Evolutionary conservation across 30 jellyfish, hydroid and myxozoan species (phyloP), one percentile per base, ranked within the genome.

Genomic region (Turritopsis rubra): DNA sequence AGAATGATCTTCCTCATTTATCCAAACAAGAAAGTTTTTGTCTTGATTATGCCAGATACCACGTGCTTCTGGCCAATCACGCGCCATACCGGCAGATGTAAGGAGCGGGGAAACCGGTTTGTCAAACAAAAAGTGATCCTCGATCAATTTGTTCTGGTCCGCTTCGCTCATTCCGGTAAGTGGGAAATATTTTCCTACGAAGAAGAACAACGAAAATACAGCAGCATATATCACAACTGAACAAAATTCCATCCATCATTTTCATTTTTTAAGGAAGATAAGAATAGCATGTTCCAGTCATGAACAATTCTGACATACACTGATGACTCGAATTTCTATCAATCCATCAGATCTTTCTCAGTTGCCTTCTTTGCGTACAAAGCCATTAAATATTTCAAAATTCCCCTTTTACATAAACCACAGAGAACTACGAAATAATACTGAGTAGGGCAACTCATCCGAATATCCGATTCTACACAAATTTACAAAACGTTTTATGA

Each of bases 31-130:
- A 82, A 91, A 91, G 79, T 84, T 88, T 78, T 88, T 89, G 68
- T 89, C 83, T 21, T 85, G 72, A 83, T 89, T 89, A 72, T 89
- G 95, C 88, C 85, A 89, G 54, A 89, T 89, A 17, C 96, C 96
- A 28, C 96, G 90, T 72, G 96, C 95, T 26, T 89, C 96, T 19
- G 92, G 90, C 96, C 96, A 89, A 53, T 89, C 96, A 29, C 96
- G 92, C 18, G 96, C 96, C 95, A 89, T 89, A n/a, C 81, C 90
- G 16, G 96, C 90, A 18, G 89, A 89, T 53, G 96, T 84, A 82
- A 89, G 86, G 74, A 89, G 60, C 17, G 96, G 96, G 27, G 96
- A 89, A 81, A 89, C 96, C 9, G 96, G 96, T 19, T 68, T 68
- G 77, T 68, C 77, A 1, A 68, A 68, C 31, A 68, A 27, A 68